Base-by-base conservation (phyloP, 2,113 vertebrate species). In the Mormyrus iriodes region DNA sequence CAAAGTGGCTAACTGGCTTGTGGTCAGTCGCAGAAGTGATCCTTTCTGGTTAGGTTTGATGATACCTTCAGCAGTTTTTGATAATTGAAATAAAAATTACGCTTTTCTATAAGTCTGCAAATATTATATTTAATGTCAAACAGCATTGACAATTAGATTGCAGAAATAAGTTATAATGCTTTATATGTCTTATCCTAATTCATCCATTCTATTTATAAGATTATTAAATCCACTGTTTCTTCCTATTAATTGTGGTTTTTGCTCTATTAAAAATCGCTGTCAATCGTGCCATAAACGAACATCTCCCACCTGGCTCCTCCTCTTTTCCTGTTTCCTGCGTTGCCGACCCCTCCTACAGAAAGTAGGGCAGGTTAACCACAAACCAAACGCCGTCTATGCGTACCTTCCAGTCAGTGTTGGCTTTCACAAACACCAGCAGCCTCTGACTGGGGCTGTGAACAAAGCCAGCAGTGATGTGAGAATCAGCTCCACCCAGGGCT, bases 261-360 rank as follows among this genome's bases (percentile, higher is more conserved):
- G 48, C 24, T 9, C 3, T 52, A 53, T 31, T 27, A 86, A 86
- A 84, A 85, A 46, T 53, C n/a, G 27, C 27, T 42, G 84, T 21
- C 21, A 19, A 86, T 85, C 90, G 91, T 89, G 90, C 79, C 89
- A 91, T 90, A 85, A 13, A 42, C 42, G 84, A 93, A 93, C 91
- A 39, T 94, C 93, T 24, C 82, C 82, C 19, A 48, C 82, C 8
- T 48, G 39, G 21, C 82, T 46, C 44, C 39, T 84, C 73, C 19
- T 84, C 92, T 92, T 92, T 92, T 93, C 92, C 92, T 79, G 91
- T 88, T 92, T 93, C 89, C 93, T 91, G 91, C 91, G 88, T 53
- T 53, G 1, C 39, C 15, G 19, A n/a, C 82, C 61, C 53, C 87
- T 79, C 58, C 55, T 55, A 85, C 48, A 76, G n/a, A 17, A 27